A percentile compares a stretch with the other conserved stretches of the same genome.
phyloP scores from a whole-genome alignment of 2,888 invertebrate genomes.

The Glaucopsyche alexis region DNA sequence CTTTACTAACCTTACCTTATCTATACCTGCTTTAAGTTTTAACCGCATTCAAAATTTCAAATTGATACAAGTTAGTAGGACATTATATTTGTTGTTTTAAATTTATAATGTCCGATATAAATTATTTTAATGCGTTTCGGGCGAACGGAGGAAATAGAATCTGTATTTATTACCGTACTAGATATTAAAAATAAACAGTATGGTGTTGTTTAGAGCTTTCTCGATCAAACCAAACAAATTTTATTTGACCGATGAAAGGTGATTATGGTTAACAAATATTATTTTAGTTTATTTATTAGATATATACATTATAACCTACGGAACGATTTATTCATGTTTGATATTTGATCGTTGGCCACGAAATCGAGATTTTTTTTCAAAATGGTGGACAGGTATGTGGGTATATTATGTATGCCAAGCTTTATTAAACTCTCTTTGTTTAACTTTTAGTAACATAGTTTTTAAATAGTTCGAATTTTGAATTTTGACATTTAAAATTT shows the following conservation, averaged over 20 bases:
- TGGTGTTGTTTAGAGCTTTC: not conserved
- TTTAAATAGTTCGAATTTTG: too few species aligned
- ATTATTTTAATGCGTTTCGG: slow-evolving; percentile 13
- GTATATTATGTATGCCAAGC: too few species aligned
- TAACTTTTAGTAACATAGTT: too few species aligned
- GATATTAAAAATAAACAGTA: slow-evolving; percentile 18
- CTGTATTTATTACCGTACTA: slow-evolving; percentile 16
- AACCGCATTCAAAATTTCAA: not conserved
- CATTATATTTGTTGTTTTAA: slow-evolving; percentile 11
- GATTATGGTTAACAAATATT: not conserved
- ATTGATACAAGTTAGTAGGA: not conserved
- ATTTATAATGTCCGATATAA: slow-evolving; percentile 1
- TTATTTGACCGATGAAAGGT: not conserved
- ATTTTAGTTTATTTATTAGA: not conserved
- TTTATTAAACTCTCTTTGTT: too few species aligned
- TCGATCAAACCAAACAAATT: not conserved
- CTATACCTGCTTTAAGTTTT: too few species aligned
- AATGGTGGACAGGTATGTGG: not conserved
- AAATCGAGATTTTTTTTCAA: not conserved
- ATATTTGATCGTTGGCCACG: not conserved
- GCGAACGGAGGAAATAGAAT: slow-evolving; percentile 5
- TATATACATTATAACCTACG: not conserved
- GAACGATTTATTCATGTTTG: not conserved
- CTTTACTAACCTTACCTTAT: not conserved
- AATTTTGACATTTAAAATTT: too few species aligned